Conservation (phyloP, 2,888 invertebrate species). For the Andricus quercusramuli region DNA sequence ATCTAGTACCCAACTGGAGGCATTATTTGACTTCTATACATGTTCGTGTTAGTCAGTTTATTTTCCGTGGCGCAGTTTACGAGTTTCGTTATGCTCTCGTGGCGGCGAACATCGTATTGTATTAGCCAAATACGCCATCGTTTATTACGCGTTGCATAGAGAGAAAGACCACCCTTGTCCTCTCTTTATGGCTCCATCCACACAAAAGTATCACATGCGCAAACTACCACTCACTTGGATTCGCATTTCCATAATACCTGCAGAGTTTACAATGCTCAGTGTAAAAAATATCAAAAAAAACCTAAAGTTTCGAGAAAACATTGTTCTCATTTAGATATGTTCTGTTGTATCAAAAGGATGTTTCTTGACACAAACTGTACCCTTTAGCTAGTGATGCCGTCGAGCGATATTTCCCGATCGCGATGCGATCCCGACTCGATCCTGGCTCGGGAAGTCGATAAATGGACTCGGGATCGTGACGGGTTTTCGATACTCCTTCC, state of each 20-base stretch:
- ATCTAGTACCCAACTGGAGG: not conserved
- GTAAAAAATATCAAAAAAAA: not conserved
- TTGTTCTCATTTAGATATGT: no score
- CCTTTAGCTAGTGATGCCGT: no score
- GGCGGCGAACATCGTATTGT: conserved; percentile 7
- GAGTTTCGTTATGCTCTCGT: conserved; percentile 27
- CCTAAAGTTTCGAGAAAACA: no score
- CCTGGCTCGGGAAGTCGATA: no score
- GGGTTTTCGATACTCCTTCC: no score
- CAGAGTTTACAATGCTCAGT: not conserved
- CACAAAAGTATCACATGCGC: conserved; percentile 6
- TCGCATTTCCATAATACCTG: not conserved
- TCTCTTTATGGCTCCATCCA: conserved; percentile 18
- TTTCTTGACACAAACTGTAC: no score
- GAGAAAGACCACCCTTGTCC: conserved; percentile 22
- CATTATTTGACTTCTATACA: conserved; percentile 17
- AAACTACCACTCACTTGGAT: conserved; percentile 4
- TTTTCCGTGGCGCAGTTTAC: conserved; percentile 20
- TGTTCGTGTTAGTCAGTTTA: conserved; percentile 17
- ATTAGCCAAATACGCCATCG: conserved; percentile 31
- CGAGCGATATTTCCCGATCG: no score
- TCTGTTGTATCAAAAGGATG: no score
- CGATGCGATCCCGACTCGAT: no score
- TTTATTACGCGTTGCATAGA: conserved; percentile 13
- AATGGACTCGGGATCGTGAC: no score